These are phyloP conservation scores for Petrolisthes manimaculis DNA, from an alignment of 2,888 invertebrate species.

Conservation along the genomic window DNA sequence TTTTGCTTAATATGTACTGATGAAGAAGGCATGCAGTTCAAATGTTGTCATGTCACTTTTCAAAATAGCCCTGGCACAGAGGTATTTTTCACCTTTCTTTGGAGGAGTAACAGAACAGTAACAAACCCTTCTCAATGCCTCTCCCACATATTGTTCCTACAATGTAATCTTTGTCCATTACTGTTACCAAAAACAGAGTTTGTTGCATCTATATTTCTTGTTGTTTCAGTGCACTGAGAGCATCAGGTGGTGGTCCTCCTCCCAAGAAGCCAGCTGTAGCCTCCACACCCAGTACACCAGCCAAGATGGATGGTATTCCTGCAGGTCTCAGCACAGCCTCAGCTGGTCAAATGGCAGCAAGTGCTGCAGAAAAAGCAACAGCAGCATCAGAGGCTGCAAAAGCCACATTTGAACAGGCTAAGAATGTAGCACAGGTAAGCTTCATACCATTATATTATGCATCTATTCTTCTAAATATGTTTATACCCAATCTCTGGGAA, in stretches of 20 bases:
- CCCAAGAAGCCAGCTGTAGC: conserved; percentile 33
- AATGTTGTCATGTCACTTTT: neutral
- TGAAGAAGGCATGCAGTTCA: neutral
- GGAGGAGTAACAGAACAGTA: too few relatives aligned
- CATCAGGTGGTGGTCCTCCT: conserved; percentile 22
- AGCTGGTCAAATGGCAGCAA: conserved; percentile 58
- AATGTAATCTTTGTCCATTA: too few relatives aligned
- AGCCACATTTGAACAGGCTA: conserved; percentile 64
- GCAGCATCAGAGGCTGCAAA: conserved; percentile 65
- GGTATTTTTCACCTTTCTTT: too few relatives aligned
- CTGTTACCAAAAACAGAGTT: too few relatives aligned
- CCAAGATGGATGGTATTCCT: conserved; percentile 57
- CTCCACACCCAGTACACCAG: conserved; percentile 51
- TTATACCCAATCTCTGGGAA: neutral
- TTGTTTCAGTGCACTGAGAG: conserved; percentile 26
- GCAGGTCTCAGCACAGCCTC: conserved; percentile 40
- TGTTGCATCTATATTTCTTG: neutral
- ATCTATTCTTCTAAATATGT: neutral
- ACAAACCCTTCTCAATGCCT: too few relatives aligned
- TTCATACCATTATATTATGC: neutral
- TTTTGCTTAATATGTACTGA: neutral
- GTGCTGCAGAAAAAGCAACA: conserved; percentile 64
- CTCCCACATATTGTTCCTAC: too few relatives aligned
- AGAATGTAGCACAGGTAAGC: conserved; percentile 65
- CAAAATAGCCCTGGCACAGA: neutral